These are phyloP conservation scores for Malurus alboscapulatus DNA, from an alignment of 2,113 vertebrate species.

Conservation along the genomic window DNA sequence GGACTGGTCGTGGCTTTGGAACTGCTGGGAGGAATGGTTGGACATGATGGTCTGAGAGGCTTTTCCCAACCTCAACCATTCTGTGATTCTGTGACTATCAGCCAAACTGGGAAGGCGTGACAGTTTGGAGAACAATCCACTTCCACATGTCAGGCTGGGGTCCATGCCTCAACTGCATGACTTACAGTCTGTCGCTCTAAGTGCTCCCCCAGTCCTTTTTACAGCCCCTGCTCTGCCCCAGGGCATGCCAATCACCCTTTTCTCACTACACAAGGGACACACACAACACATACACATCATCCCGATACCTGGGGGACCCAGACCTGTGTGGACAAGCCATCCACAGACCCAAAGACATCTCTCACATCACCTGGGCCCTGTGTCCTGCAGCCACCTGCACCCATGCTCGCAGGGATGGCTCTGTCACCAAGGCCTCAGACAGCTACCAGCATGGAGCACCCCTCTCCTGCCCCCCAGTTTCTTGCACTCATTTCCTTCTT, in stretches of 20 bases:
- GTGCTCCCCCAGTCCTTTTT: background rate
- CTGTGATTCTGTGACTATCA: background rate
- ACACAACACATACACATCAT: rapidly evolving
- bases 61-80: background rate
- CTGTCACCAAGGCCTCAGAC: background rate
- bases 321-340: rapidly evolving
- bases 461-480: rapidly evolving
- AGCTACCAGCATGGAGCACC: background rate
- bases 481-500: background rate
- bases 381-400: background rate
- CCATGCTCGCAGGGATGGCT: rapidly evolving
- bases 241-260: rapidly evolving
- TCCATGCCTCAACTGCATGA: rapidly evolving
- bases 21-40: background rate
- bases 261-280: background rate
- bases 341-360: too few relatives aligned
- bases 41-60: background rate
- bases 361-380: background rate
- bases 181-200: background rate
- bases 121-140: background rate
- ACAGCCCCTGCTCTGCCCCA: background rate
- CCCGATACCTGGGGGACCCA: rapidly evolving
- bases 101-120: background rate
- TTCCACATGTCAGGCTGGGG: rapidly evolving
- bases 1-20: background rate